Percentiles rank a stretch among this genome's conserved stretches.
Evolutionary conservation across 2,113 vertebrate genomes (phyloP).

Genomic region (Cebidichthys violaceus): DNA sequence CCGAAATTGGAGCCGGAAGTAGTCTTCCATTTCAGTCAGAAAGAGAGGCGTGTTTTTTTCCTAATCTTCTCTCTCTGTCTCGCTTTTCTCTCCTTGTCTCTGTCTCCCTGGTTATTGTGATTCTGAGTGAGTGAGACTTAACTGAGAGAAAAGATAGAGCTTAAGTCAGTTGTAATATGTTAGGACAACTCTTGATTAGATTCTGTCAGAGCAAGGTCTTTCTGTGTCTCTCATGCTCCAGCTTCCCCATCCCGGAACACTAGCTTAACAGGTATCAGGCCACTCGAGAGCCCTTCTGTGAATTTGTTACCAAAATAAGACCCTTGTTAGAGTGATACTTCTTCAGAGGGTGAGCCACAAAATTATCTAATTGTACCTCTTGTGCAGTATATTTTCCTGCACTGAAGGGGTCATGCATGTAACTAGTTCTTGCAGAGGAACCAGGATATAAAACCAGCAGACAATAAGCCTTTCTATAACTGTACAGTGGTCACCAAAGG

Average conservation of each 20-base stretch:
- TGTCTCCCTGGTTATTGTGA: conserved; percentile 71
- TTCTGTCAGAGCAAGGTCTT: conserved; percentile 72
- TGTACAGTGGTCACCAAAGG: conserved; percentile 66
- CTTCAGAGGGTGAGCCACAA: conserved; percentile 21
- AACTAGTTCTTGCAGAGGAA: conserved; percentile 32
- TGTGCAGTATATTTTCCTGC: conserved; percentile 7
- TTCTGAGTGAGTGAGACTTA: conserved; percentile 73
- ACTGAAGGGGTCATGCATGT: conserved; percentile 25
- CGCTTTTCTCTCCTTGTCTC: conserved; percentile 57
- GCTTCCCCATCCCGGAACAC: conserved; percentile 49
- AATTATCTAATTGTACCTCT: conserved; percentile 41
- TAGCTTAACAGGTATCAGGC: conserved; percentile 49
- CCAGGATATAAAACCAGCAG: conserved; percentile 45
- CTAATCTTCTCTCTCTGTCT: conserved; percentile 64
- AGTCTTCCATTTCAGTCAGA: conserved; percentile 71
- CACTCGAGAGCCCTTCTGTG: conserved; percentile 36
- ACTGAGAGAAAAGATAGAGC: conserved; percentile 70
- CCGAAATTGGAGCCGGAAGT: conserved; percentile 81
- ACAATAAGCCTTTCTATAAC: conserved; percentile 55
- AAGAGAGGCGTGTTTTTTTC: conserved; percentile 35
- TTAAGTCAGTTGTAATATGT: conserved; percentile 79
- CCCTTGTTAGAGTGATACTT: conserved; percentile 38
- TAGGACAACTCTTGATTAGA: conserved; percentile 79
- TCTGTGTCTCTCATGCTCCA: conserved; percentile 61
- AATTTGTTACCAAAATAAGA: conserved; percentile 63